Percentiles rank a stretch among this genome's conserved stretches.
Evolutionary conservation across 2,888 invertebrate species (phyloP).

Genomic region (Xylocampa areola): DNA sequence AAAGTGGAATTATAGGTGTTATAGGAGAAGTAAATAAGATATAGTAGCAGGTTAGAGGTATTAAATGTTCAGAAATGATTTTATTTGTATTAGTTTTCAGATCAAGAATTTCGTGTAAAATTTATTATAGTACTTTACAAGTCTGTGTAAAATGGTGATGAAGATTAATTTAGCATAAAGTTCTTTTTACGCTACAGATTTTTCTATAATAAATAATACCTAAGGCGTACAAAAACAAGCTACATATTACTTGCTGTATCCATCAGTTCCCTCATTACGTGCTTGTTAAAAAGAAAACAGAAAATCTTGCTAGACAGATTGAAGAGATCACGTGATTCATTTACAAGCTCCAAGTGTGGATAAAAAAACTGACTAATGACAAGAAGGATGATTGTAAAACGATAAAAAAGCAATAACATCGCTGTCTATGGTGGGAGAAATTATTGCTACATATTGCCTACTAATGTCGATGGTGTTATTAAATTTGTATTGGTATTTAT

Average conservation of each 20-base stretch:
- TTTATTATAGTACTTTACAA: too few species aligned
- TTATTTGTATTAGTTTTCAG: too few species aligned
- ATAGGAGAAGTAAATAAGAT: too few species aligned
- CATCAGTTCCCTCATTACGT: constrained; percentile 21
- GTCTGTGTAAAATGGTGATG: too few species aligned
- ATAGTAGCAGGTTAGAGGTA: too few species aligned
- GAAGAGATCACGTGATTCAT: constrained; percentile 31
- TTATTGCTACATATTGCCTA: constrained; percentile 12
- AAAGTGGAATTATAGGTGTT: too few species aligned
- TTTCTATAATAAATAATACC: not conserved
- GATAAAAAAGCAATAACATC: constrained; percentile 31
- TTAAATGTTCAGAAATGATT: too few species aligned
- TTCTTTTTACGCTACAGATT: not conserved
- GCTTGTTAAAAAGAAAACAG: constrained; percentile 27
- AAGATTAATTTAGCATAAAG: too few species aligned
- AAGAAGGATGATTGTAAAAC: constrained; percentile 24
- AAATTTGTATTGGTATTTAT: constrained; percentile 9
- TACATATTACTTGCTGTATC: constrained; percentile 16
- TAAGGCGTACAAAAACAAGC: not conserved
- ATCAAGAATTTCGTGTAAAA: too few species aligned
- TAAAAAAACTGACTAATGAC: constrained; percentile 53
- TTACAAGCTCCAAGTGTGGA: constrained; percentile 25
- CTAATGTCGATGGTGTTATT: constrained; percentile 18
- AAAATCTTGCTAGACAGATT: constrained; percentile 35
- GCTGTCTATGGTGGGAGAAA: constrained; percentile 11